Base-by-base conservation (phyloP, 2,113 vertebrate species). In the Colinus virginianus region DNA sequence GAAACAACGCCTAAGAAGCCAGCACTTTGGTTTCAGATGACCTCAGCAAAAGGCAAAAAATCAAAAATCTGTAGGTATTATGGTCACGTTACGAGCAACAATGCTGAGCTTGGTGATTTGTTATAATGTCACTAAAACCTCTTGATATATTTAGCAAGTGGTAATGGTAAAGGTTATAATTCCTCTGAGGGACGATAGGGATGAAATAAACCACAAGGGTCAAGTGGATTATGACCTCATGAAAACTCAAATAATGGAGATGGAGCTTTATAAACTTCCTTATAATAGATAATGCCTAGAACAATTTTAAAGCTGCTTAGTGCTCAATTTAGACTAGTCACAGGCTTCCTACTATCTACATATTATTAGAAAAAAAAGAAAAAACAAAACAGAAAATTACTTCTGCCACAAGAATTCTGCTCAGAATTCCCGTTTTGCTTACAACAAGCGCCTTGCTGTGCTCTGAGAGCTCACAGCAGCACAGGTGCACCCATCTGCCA, bases 121-220 rank as follows among this genome's bases (percentile, higher is more conserved):
- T 16, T 63, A 86, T 85, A 94, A 94, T 93, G 86, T 90, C 82
- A 75, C 93, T 95, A 91, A 95, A 93, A 96, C 91, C 94, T 90
- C 2, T 40, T 92, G 93, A 94, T 96, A 91, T 87, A 96, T 95
- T 95, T 96, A 94, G 93, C 30, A 3, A 95, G 90, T 86, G 87
- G 85, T 94, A 91, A 95, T 90, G 77, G 87, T 92, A 95, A 94
- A 95, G 93, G 95, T 93, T 96, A 90, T 95, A 95, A 96, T 95
- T 94, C 95, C 96, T 96, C 64, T 90, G 95, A 95, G 93, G 89
- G 85, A 90, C 91, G 92, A 91, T 42, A 93, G 91, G 71, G 94
- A 94, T 95, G 94, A 96, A 96, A 96, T 94, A 96, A 96, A 95
- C 94, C 93, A 86, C 4, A 4, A 80, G 93, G 94, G 94, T 95